phyloP scores from a whole-genome alignment of 92 coral and sea anemone genomes.

The Phenganax stokvisi region DNA sequence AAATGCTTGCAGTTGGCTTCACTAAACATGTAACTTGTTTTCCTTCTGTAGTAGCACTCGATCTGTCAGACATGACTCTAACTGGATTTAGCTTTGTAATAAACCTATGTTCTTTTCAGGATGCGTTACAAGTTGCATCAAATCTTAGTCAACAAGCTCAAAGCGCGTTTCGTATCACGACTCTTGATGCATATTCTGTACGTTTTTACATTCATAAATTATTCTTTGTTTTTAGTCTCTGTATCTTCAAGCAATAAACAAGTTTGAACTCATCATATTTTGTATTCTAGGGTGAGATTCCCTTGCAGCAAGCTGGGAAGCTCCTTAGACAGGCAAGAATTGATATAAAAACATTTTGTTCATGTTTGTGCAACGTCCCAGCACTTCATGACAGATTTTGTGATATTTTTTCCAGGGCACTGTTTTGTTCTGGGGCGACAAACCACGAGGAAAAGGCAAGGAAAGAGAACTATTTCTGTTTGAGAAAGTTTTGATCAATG shows the following conservation, averaged over 20 bases:
- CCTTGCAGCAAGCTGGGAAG: constrained; percentile 76
- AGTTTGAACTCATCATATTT: no score
- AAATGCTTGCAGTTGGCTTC: background rate
- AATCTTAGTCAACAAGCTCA: constrained; percentile 53
- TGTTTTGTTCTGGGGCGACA: constrained; percentile 91
- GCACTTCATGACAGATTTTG: background rate
- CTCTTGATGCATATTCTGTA: constrained; percentile 30
- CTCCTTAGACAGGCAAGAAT: constrained; percentile 74
- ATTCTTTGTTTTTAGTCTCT: background rate
- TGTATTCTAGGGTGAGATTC: constrained; percentile 68
- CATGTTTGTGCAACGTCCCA: background rate
- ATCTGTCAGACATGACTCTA: no score
- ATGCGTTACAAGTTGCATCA: constrained; percentile 37
- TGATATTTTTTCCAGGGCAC: constrained; percentile 54
- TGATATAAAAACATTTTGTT: background rate
- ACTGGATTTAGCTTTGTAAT: no score
- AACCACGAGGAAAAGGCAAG: constrained; percentile 91
- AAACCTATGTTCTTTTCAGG: constrained; percentile 36
- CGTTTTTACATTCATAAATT: background rate
- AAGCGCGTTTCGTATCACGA: constrained; percentile 32
- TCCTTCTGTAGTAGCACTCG: no score
- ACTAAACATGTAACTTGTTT: background rate
- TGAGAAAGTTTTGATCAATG: constrained; percentile 89
- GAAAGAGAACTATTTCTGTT: constrained; percentile 87
- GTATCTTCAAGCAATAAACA: no score